Evolutionary conservation across 2,797 vertebrate genomes (phyloP).

Genomic region (Podarcis lilfordi): DNA sequence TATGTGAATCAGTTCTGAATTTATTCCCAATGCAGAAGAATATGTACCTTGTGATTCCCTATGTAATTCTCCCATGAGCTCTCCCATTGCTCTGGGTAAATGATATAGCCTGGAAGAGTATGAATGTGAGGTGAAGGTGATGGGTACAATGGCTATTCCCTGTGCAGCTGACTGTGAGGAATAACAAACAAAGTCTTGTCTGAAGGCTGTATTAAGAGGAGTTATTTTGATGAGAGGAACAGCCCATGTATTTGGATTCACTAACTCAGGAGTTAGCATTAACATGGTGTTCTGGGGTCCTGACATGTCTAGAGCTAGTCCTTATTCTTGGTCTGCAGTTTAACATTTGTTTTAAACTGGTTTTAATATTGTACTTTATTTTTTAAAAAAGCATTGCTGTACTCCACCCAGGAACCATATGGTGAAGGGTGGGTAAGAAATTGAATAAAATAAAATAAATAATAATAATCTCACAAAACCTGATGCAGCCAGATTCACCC

Average conservation of each 20-base stretch:
- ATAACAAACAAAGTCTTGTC: not conserved
- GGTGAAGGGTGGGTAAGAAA: too few species aligned
- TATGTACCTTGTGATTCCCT: not conserved
- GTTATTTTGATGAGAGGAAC: not conserved
- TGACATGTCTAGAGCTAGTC: not conserved
- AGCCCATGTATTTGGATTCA: not conserved
- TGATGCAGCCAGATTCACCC: not conserved
- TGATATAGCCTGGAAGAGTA: not conserved
- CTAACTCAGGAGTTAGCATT: not conserved
- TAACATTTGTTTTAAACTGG: too few species aligned
- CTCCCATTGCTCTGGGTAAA: not conserved
- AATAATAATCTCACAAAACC: not conserved
- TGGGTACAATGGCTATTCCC: not conserved
- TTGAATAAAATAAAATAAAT: too few species aligned
- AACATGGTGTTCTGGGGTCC: not conserved
- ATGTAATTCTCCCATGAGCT: not conserved
- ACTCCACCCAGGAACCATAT: too few species aligned
- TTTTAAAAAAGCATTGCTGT: too few species aligned
- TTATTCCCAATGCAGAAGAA: not conserved
- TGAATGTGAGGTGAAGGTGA: fast-evolving
- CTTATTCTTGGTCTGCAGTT: not conserved
- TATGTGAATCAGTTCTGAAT: not conserved
- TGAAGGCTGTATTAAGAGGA: not conserved
- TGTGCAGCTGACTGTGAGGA: not conserved
- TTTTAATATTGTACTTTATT: too few species aligned